Base-by-base conservation (phyloP, 2,888 invertebrate species). In the Deilephila porcellus region DNA sequence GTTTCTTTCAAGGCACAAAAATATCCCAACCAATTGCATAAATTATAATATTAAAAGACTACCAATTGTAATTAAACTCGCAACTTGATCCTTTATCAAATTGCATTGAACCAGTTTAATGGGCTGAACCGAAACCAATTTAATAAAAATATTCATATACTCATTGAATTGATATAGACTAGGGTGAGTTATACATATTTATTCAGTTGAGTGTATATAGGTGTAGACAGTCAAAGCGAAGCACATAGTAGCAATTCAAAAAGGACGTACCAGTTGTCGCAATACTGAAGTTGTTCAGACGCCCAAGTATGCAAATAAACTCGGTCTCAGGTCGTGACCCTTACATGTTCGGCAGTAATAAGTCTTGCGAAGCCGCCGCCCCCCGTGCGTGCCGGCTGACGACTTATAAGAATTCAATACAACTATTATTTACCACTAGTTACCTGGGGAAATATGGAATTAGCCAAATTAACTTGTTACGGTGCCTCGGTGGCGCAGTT, bases 311-410 rank as follows among this genome's bases (percentile, higher is more conserved):
- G 91, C 89, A 89, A 90, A 91, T 90, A 86, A 78, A 85, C 82
- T 84, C 78, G 79, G 81, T 80, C 81, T 79, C 84, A 87, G 88
- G 87, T 88, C 87, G 85, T 85, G 86, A 83, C 86, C 88, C 87
- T 91, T 87, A 86, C 92, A 93, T 93, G 93, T 88, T 88, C 82
- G 76, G 81, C 75, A 76, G 88, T 86, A 84, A 93, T 93, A 89
- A 91, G 86, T 93, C 91, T 92, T 79, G 79, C 74, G 78, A 78
- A 80, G 56, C 56, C 81, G 82, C 82, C 87, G 85, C 85, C 83
- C 88, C 86, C 85, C 85, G 86, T 91, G 90, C 93, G 92, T 92
- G 92, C 84, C 80, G 84, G 83, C 86, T 82, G 85, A 81, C 81
- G 82, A 85, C 87, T 87, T 88, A 86, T 86, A 89, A 87, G 86